Evolutionary conservation across 2,113 vertebrate species (phyloP).

Genomic region (Aplodontia rufa): DNA sequence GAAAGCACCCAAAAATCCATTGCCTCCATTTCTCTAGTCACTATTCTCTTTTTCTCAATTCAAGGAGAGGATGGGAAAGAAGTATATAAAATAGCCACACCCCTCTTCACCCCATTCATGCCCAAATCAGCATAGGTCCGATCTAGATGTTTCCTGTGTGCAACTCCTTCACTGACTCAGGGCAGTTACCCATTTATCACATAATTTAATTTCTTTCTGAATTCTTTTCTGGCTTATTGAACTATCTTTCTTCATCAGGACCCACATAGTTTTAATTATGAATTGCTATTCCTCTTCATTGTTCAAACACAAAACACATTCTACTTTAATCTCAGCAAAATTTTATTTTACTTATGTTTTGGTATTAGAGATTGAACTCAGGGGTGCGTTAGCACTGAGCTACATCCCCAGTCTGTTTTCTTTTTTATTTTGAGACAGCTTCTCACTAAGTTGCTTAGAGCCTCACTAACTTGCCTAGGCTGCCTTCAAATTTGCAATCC

Average conservation of each 20-base stretch:
- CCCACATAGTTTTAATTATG: background rate
- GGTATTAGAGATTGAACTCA: too few species aligned
- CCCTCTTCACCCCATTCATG: background rate
- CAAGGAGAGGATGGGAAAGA: too few species aligned
- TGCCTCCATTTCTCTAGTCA: background rate
- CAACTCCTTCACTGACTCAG: background rate
- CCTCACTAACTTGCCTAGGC: too few species aligned
- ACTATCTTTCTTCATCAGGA: background rate
- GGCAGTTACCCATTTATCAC: background rate
- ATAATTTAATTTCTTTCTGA: background rate
- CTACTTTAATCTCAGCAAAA: background rate
- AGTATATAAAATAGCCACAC: accelerated
- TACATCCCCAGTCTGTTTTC: too few species aligned
- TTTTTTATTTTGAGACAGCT: too few species aligned
- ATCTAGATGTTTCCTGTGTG: background rate
- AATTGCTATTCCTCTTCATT: background rate
- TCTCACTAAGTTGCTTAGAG: too few species aligned
- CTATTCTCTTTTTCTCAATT: background rate
- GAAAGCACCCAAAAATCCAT: background rate
- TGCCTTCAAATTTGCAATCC: too few species aligned
- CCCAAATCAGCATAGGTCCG: background rate
- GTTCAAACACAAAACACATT: background rate
- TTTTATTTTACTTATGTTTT: too few species aligned
- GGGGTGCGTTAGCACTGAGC: too few species aligned
- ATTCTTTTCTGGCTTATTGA: background rate